Evolutionary conservation across 2,113 vertebrate species (phyloP).

Genomic region (Halichoerus grypus): DNA sequence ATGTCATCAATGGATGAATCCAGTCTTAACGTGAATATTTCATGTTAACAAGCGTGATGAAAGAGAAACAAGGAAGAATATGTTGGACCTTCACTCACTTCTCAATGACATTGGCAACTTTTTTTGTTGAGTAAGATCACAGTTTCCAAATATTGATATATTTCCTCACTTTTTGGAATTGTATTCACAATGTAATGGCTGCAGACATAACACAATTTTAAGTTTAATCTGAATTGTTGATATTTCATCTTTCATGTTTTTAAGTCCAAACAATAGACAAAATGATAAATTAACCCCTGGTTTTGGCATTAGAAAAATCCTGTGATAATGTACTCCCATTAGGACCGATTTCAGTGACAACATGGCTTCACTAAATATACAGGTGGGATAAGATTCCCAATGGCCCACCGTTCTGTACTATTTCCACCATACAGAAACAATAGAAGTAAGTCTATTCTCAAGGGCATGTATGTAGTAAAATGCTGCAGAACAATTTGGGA

Average conservation of each 20-base stretch:
- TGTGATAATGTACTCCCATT: rapidly evolving
- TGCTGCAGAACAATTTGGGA: background rate
- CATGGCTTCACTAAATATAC: too few relatives aligned
- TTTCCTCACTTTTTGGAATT: background rate
- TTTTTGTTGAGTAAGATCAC: background rate
- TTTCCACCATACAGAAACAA: background rate
- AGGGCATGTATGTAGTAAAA: background rate
- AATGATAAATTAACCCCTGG: background rate
- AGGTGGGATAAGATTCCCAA: too few relatives aligned
- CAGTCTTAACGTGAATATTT: background rate
- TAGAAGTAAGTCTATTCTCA: background rate
- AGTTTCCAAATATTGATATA: background rate
- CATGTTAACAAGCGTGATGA: background rate
- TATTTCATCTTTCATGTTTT: background rate
- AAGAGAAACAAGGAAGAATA: rapidly evolving
- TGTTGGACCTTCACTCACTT: background rate
- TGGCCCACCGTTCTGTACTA: background rate
- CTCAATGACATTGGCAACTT: background rate
- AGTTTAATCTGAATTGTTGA: background rate
- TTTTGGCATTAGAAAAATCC: background rate
- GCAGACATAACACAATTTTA: background rate
- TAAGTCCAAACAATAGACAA: background rate
- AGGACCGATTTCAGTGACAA: background rate
- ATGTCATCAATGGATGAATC: too few relatives aligned
- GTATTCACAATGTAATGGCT: background rate